A percentile compares a stretch with the other conserved stretches of the same genome.
These are phyloP conservation scores for Nothocercus julius DNA, from an alignment of 2,113 vertebrate species.

Conservation along the genomic window DNA sequence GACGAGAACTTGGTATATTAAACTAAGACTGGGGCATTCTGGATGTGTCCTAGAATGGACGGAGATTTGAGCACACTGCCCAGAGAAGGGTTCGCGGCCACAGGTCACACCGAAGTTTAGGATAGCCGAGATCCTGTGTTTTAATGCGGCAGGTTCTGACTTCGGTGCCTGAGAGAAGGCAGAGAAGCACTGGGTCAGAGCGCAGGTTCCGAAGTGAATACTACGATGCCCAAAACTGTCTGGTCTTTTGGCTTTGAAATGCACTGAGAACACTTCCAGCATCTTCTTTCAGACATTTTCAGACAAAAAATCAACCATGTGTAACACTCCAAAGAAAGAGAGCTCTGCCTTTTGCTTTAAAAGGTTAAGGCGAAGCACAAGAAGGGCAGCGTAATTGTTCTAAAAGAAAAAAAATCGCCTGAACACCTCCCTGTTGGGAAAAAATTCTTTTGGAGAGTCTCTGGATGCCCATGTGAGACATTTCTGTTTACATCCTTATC, in stretches of 20 bases:
- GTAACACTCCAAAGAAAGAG: background rate
- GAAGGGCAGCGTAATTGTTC: background rate
- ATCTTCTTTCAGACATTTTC: background rate
- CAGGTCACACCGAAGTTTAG: background rate
- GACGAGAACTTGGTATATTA: background rate
- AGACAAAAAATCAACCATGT: background rate
- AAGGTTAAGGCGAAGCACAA: slow-evolving; percentile 1
- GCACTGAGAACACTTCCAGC: background rate
- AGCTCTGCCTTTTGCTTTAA: background rate
- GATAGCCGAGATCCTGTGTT: background rate
- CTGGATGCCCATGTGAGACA: background rate
- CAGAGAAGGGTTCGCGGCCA: background rate
- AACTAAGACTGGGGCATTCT: background rate
- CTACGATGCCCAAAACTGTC: background rate
- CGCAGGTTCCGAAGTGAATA: background rate
- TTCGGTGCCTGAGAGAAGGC: fast-evolving
- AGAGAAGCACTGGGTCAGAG: background rate
- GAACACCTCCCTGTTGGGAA: background rate
- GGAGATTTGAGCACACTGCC: background rate
- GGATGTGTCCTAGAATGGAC: fast-evolving
- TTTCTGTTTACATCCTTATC: background rate
- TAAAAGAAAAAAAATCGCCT: slow-evolving; percentile 28
- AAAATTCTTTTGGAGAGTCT: background rate
- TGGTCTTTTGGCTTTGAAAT: background rate
- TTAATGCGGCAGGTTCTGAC: background rate